phyloP scores from a whole-genome alignment of 2,797 vertebrate species.

The Enoplosus armatus region DNA sequence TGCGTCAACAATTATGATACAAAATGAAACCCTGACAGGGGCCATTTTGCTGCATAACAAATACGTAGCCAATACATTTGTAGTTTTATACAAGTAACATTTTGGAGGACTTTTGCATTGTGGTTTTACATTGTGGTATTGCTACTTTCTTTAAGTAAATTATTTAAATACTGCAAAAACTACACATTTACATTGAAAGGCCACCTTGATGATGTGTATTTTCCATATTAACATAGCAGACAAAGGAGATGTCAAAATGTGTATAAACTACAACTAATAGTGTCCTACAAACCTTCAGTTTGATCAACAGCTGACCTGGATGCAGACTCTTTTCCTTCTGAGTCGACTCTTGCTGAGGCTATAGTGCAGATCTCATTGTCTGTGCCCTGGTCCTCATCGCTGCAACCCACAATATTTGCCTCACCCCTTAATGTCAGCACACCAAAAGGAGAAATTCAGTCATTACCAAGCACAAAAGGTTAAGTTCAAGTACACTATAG shows the following conservation, averaged over 20 bases:
- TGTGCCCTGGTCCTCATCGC: constrained; percentile 56
- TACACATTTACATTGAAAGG: neutral
- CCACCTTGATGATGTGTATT: neutral
- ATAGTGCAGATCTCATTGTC: constrained; percentile 64
- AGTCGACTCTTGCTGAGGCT: neutral
- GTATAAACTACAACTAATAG: neutral
- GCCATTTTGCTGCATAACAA: neutral
- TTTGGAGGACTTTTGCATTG: too few relatives aligned
- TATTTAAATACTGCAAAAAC: neutral
- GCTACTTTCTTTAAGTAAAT: neutral
- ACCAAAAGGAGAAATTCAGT: constrained; percentile 13
- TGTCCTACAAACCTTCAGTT: constrained; percentile 53
- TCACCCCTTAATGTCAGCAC: constrained; percentile 41
- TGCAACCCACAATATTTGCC: constrained; percentile 11
- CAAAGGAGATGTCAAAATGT: neutral
- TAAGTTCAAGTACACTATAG: neutral
- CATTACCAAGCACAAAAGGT: neutral
- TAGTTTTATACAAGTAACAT: too few relatives aligned
- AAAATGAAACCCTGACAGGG: too few relatives aligned
- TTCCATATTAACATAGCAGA: neutral
- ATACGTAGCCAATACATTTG: too few relatives aligned
- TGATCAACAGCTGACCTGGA: neutral
- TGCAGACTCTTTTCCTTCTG: neutral
- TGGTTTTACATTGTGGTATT: too few relatives aligned
- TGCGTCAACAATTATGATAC: neutral